Percentiles rank a stretch among this genome's conserved stretches.
phyloP scores from a whole-genome alignment of 2,797 vertebrate species.

The Danio tinwini region DNA sequence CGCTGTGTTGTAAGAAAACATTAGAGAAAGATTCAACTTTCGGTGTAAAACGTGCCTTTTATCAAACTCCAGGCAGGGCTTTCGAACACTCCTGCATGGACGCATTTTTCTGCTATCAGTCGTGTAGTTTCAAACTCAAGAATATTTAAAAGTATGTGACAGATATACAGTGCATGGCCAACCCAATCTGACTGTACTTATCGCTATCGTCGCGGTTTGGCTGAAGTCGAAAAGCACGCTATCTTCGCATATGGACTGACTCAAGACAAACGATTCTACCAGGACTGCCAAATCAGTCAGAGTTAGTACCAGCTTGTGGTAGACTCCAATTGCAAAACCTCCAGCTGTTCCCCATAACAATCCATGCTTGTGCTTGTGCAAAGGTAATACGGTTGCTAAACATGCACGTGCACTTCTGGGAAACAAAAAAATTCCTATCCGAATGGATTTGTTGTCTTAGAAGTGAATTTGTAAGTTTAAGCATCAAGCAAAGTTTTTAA shows the following conservation, averaged over 20 bases:
- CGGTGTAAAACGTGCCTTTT: conserved; percentile 44
- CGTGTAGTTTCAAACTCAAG: background rate
- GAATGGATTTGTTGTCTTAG: background rate
- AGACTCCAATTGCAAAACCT: conserved; percentile 60
- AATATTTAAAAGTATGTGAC: conserved; percentile 1
- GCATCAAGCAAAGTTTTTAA: background rate
- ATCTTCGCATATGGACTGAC: conserved; percentile 58
- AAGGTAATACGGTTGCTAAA: conserved; percentile 41
- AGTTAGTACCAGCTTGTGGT: conserved; percentile 61
- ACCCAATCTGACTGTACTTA: conserved; percentile 46
- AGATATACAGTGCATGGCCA: conserved; percentile 14
- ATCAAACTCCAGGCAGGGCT: conserved; percentile 42
- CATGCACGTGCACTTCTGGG: background rate
- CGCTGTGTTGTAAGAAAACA: conserved; percentile 33
- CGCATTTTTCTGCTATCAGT: conserved; percentile 15
- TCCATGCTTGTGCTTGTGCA: conserved; percentile 39
- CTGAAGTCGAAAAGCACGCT: conserved; percentile 41
- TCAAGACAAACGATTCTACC: conserved; percentile 51
- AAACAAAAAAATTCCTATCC: conserved; percentile 19
- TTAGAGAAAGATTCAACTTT: conserved; percentile 35
- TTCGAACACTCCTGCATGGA: conserved; percentile 8
- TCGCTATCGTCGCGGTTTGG: conserved; percentile 47
- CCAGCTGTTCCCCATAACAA: conserved; percentile 58
- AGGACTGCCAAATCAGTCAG: conserved; percentile 53
- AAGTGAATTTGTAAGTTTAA: background rate